Evolutionary conservation across 2,113 vertebrate species (phyloP), one percentile per base, ranked within the genome.

Genomic region (Halichoeres trimaculatus): DNA sequence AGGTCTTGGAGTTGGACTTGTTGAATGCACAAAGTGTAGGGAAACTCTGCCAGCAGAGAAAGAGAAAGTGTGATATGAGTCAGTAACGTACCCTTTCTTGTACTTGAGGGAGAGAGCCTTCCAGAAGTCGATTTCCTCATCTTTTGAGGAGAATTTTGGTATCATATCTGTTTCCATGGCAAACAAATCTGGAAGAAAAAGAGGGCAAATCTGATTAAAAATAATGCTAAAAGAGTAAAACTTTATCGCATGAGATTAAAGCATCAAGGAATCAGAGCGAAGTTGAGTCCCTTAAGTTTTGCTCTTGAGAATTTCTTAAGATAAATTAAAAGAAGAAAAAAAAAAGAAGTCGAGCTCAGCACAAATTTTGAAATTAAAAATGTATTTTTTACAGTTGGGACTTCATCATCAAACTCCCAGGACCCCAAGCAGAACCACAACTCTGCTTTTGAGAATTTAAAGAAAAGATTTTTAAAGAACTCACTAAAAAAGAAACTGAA

Each of bases 101-200:
- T 98, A 97, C 84, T 97, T 98, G 79, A 97, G 90, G 65, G 95
- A 96, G 72, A 97, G 94, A 74, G 95, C 81, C 90, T 97, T 98
- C 98, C 98, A 99, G 83, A 97, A 98, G 0, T 95, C 93, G 78
- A 96, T 96, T 91, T 99, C 97, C 91, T 99, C 98, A 52, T 98
- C 96, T 90, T 96, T 96, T 70, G 95, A 97, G 20, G 96, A 95
- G 87, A 98, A 98, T 88, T 96, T 95, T n/a, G 96, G 96, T 80
- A 94, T 96, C 91, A 95, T 94, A 85, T 97, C 95, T 92, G 90
- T 92, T 90, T 98, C 97, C 97, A 98, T 98, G 93, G 91, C 94
- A 94, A 94, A 89, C 67, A 73, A 70, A 92, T 94, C 97, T 99
- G 86, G 5, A 50, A 20, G 63, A 38, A 48, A 66, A 10, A 2